Conservation (phyloP, 2,113 vertebrate genomes). For the Bagarius yarrelli region DNA sequence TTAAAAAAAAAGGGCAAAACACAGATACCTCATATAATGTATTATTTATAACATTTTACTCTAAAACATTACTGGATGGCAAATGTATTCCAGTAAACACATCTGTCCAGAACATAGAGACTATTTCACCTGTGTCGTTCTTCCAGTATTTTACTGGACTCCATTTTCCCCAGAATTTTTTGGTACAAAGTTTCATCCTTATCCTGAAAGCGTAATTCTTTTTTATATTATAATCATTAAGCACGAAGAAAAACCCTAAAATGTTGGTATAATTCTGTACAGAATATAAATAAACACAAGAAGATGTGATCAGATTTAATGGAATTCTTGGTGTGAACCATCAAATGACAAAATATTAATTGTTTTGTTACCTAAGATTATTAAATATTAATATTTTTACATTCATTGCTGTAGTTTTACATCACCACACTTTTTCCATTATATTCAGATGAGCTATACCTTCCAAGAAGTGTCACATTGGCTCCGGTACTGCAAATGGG, state of each 20-base stretch:
- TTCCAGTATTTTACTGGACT: conserved; percentile 34
- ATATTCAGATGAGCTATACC: conserved; percentile 39
- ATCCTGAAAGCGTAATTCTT: conserved; percentile 50
- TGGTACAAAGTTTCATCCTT: conserved; percentile 37
- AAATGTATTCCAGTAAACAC: not conserved
- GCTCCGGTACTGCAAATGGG: conserved; percentile 46
- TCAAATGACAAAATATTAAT: not conserved
- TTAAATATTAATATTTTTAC: not conserved
- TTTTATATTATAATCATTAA: conserved; percentile 23
- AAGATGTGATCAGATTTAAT: not conserved
- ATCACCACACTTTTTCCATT: not conserved
- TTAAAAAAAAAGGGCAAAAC: too few relatives aligned
- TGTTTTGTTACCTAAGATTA: not conserved
- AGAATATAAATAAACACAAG: conserved; percentile 4
- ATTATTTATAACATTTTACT: not conserved
- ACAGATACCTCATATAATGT: not conserved
- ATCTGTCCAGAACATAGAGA: not conserved
- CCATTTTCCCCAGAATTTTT: conserved; percentile 44
- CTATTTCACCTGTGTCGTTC: conserved; percentile 22
- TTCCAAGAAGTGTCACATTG: conserved; percentile 49
- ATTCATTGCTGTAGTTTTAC: not conserved
- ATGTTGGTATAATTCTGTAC: not conserved
- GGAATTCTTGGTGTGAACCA: not conserved
- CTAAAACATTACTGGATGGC: too few relatives aligned
- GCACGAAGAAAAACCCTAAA: not conserved